Percentiles rank a stretch among this genome's conserved stretches.
phyloP scores from a whole-genome alignment of 1,140 invertebrate genomes.

The Spodoptera frugiperda region DNA sequence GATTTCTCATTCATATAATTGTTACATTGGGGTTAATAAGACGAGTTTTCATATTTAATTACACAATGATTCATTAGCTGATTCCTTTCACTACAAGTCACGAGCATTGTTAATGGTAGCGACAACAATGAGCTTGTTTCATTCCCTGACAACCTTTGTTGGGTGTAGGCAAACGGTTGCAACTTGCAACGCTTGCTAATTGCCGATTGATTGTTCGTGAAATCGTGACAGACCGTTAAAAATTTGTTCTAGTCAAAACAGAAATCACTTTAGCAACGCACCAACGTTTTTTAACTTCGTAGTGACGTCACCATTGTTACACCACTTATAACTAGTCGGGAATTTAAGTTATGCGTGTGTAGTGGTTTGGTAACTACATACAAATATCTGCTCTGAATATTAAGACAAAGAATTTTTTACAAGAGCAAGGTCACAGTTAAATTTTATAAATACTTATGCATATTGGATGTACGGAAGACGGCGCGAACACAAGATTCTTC shows the following conservation, averaged over 20 bases:
- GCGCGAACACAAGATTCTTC: not conserved
- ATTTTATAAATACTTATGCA: too few species aligned
- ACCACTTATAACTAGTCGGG: not conserved
- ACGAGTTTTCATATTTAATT: constrained; percentile 65
- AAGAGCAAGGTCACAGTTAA: too few species aligned
- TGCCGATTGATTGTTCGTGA: constrained; percentile 29
- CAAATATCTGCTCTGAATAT: constrained; percentile 1
- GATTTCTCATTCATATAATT: constrained; percentile 58
- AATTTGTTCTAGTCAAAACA: constrained; percentile 11
- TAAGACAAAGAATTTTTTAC: not conserved
- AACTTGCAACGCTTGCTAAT: constrained; percentile 24
- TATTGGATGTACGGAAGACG: not conserved
- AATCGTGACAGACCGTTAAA: constrained; percentile 14
- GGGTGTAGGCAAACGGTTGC: constrained; percentile 16
- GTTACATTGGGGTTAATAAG: constrained; percentile 61
- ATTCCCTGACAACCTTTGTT: constrained; percentile 24
- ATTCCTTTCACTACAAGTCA: constrained; percentile 62
- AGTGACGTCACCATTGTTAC: constrained; percentile 10
- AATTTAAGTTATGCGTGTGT: not conserved
- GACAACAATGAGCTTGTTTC: constrained; percentile 54
- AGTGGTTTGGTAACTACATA: not conserved
- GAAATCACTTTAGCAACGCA: constrained; percentile 2
- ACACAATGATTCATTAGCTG: constrained; percentile 58
- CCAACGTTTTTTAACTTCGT: not conserved
- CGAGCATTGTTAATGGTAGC: constrained; percentile 46